Evolutionary conservation across 2,797 vertebrate species (phyloP), one percentile per base, ranked within the genome.

Genomic region (Tokudaia muenninki): DNA sequence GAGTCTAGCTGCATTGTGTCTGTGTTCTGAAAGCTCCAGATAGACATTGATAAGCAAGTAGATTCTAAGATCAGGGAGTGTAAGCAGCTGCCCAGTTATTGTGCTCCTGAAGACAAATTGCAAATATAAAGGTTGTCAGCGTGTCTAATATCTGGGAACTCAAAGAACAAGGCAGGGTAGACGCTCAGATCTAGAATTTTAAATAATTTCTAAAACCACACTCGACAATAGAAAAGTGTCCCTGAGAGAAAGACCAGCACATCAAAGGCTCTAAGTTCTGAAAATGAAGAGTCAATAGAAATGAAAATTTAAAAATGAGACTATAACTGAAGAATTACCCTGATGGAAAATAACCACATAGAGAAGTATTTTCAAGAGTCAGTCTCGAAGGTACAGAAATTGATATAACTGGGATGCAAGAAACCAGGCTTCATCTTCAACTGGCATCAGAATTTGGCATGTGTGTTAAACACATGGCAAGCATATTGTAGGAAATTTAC

Each of bases 401-500:
- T 29, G 9, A 57, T 11, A 52, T 3, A 21, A 74, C 5, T 57
- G 4, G 6, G 26, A 22, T 31, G 2, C 14, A 57, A 41, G 14
- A 2, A 4, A 17, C 14, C 24, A 31, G 22, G 9, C 3, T 26
- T 1, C 1, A 29, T 74, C 22, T 55, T 13, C 13, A 11, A 17
- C 7, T n/a, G 24, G 1, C 16, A 31, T 26, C 14, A 57, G 86
- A 57, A n/a, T n/a, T n/a, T n/a, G n/a, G n/a, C n/a, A n/a, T n/a
- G n/a, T n/a, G n/a, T n/a, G 2, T 55, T 17, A 87, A 4, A 26
- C 50, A 87, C 14, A 8, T 17, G 8, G 10, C 22, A 87, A 13
- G 8, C 4, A 19, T 57, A 29, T 57, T 41, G 16, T 19, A 29
- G 12, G 13, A 34, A 37, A 87, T 24, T 17, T 70, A 17, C n/a